Percentiles rank a stretch among this genome's conserved stretches.
phyloP scores from a whole-genome alignment of 2,113 vertebrate genomes.

The Tachuris rubrigastra region DNA sequence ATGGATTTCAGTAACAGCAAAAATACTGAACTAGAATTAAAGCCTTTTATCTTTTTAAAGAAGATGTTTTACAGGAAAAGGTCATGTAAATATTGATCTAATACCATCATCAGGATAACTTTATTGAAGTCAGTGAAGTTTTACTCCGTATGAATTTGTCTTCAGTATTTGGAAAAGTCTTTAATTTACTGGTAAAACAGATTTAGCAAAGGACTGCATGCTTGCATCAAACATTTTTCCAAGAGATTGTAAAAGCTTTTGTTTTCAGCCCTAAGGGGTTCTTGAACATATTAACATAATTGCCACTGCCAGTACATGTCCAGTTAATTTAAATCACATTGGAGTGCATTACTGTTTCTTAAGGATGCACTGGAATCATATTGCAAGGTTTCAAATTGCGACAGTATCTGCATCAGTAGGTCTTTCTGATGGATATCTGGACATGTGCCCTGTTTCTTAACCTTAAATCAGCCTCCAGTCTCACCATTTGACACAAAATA shows the following conservation, averaged over 20 bases:
- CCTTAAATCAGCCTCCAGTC: background rate
- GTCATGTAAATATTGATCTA: background rate
- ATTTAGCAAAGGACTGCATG: background rate
- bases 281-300: slow-evolving; percentile 12
- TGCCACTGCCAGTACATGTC: background rate
- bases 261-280: background rate
- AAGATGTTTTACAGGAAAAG: background rate
- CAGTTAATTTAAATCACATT: slow-evolving; percentile 60
- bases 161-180: background rate
- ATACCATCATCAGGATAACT: background rate
- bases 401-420: background rate
- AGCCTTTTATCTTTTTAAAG: background rate
- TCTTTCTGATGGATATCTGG: background rate
- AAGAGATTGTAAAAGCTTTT: background rate
- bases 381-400: background rate
- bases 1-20: background rate
- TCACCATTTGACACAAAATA: background rate
- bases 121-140: background rate
- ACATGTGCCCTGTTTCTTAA: background rate
- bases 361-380: background rate
- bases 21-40: background rate
- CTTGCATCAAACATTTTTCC: background rate
- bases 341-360: slow-evolving; percentile 23
- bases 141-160: background rate
- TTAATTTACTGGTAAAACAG: background rate